Base-by-base conservation (phyloP, 2,888 invertebrate species). In the Heteromyza rotundicornis region DNA sequence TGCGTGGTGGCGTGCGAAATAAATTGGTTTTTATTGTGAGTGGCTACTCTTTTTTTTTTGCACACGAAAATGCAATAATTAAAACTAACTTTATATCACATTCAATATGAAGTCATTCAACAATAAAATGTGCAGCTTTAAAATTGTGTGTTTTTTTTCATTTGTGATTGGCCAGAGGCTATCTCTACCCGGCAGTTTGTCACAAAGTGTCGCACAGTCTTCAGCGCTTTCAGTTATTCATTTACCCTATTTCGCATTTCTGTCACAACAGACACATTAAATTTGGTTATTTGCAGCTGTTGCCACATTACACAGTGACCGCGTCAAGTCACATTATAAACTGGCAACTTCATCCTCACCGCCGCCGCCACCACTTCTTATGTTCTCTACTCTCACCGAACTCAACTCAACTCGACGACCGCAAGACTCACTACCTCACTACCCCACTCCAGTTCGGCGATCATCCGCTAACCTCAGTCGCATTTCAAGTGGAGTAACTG, bases 201-300 rank as follows among this genome's bases (percentile, higher is more conserved):
- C 47, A 47, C 47, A 47, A 47, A 40, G n/a, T 19, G 40, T 47
- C 19, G 19, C 47, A 47, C 47, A 3, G 3, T 17, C 47, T 47
- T 20, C 47, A 20, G 3, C 47, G 47, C 40, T 40, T 47, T 17
- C 47, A 47, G 2, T 47, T 47, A 47, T 17, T 47, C 20, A 47
- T 20, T 47, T 47, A 14, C 47, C 2, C 19, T 47, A 19, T 44
- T 49, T 59, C 16, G 54, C 51, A 54, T 51, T 36, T 54, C 55
- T 55, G 62, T 49, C 57, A 54, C 40, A 49, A 44, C 49, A 53
- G 36, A 54, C 60, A 54, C 57, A 60, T 60, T 54, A 63, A 60
- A 63, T 57, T 59, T 57, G 52, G 56, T 59, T 53, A 53, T 52
- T 59, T 63, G 59, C 63, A 63, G 59, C 59, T 63, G 59, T 59